Percentiles rank a stretch among this genome's conserved stretches.
Evolutionary conservation across 2,888 invertebrate genomes (phyloP).

Genomic region (Polydrusus pterygomalis): DNA sequence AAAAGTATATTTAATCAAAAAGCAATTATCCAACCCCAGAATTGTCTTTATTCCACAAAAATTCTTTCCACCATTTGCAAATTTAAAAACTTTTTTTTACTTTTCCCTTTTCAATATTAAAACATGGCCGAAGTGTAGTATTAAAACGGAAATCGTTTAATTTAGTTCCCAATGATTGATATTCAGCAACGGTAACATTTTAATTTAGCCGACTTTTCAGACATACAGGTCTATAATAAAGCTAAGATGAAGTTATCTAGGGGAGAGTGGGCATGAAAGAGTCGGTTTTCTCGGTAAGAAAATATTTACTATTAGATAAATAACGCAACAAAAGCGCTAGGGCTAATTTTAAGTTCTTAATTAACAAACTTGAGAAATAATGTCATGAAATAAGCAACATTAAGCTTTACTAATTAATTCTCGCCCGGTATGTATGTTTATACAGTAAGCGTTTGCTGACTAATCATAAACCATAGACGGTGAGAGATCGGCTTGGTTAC

Average conservation of each 20-base stretch:
- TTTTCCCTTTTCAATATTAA: constrained; percentile 12
- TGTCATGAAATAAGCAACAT: no score
- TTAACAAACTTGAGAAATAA: no score
- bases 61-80: constrained; percentile 5
- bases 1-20: constrained; percentile 24
- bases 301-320: no score
- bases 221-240: not conserved
- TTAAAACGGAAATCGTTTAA: constrained; percentile 41
- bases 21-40: constrained; percentile 15
- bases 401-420: no score
- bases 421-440: no score
- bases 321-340: no score
- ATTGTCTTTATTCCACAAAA: constrained; percentile 24
- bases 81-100: constrained; percentile 16
- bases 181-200: constrained; percentile 32
- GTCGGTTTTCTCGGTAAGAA: no score
- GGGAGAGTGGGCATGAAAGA: not conserved
- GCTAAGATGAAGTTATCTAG: constrained; percentile 3
- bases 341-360: no score
- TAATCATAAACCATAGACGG: no score
- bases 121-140: constrained; percentile 20
- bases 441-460: no score
- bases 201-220: constrained; percentile 19
- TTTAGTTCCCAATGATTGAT: constrained; percentile 40
- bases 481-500: no score